Conservation (phyloP, 2,113 vertebrate species). For the Neolamprologus cancellatus region DNA sequence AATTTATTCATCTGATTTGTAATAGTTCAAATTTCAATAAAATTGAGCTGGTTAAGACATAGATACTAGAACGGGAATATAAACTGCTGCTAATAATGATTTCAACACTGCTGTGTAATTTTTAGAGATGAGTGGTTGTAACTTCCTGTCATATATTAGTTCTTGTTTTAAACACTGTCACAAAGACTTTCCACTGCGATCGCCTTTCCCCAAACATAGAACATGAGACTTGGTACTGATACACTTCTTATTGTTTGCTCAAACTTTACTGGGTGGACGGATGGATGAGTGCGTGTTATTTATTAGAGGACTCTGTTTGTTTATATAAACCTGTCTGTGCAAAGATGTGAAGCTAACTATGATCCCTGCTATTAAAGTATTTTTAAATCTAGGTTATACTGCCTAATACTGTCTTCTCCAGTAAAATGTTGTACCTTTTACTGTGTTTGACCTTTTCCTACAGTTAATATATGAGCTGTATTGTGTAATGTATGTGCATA, state of each 20-base stretch:
- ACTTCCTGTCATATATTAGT: not conserved
- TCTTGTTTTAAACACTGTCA: not conserved
- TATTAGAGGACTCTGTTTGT: conserved; percentile 9
- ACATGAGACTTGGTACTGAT: not conserved
- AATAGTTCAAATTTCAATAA: not conserved
- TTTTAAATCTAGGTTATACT: not conserved
- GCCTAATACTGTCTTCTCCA: not conserved
- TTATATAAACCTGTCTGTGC: not conserved
- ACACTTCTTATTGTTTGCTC: not conserved
- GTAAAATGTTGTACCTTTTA: not conserved
- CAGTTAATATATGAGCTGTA: not conserved
- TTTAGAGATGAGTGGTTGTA: not conserved
- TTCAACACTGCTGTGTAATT: not conserved
- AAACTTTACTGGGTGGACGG: not conserved
- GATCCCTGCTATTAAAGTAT: not conserved
- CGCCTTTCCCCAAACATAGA: not conserved
- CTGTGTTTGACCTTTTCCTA: not conserved
- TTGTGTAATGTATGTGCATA: not conserved
- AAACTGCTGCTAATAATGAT: not conserved
- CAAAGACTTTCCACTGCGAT: not conserved
- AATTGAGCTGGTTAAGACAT: not conserved
- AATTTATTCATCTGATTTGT: not conserved
- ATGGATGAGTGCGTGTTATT: not conserved
- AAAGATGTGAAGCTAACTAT: not conserved
- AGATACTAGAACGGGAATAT: not conserved